Base-by-base conservation (phyloP, 2,888 invertebrate genomes). In the Micoletzkya japonica region DNA sequence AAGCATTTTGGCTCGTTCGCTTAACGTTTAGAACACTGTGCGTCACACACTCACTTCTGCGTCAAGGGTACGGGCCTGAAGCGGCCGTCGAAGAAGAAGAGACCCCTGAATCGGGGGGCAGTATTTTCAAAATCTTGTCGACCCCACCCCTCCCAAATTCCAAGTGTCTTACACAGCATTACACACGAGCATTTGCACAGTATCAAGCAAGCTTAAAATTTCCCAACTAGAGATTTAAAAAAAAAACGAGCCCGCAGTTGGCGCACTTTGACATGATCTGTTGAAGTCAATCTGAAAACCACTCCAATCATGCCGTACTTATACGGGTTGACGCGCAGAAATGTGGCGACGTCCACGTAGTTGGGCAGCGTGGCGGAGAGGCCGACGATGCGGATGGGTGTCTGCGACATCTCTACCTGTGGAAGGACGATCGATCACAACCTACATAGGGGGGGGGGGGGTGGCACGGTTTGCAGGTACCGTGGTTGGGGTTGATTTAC, bases 301-400 rank as follows among this genome's bases (percentile, higher is more conserved):
- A 17, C 17, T 58, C 32, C 24, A 30, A 10, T 28, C 6, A 58
- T 10, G 14, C 24, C 68, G 39, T 6, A 68, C n/a, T 82, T 84
- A 86, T 91, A 90, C 0, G 93, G 93, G 87, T 96, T 96, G 0
- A 99, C 98, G 24, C 93, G 89, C 17, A 99, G 89, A 86, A 99
- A 99, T 77, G 90, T 88, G 2, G 97, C 95, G 34, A 98, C 96
- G 87, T 99, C 97, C 3, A 93, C 87, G 86, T 98, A 99, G 87
- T 98, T 98, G 1, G 98, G 98, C 74, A 99, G 87, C 0, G 98
- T 98, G 14, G 98, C 98, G 0, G 97, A 84, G 34, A 84, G 74
- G 44, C 84, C 84, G 59, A 99, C 92, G 74, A 99, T 96, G 61
- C 98, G 90, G 71, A 98, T 96, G 93, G 95, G 95, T 54, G 86